Evolutionary conservation across 2,113 vertebrate genomes (phyloP), one percentile per base, ranked within the genome.

Genomic region (Gasterosteus aculeatus): DNA sequence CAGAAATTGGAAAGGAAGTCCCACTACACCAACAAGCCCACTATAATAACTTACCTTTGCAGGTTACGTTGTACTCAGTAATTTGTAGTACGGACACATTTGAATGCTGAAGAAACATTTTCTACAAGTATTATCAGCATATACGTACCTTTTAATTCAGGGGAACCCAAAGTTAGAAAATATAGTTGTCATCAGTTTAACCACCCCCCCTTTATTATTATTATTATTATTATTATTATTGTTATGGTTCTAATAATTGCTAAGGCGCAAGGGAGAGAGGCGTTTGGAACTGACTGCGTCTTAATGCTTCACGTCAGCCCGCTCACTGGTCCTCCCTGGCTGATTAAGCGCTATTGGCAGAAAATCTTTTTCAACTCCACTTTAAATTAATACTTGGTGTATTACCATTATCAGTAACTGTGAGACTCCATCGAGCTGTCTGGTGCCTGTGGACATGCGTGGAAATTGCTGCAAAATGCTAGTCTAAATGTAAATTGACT

Each of bases 401-500:
- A 86, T 87, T 88, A 89, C 80, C 81, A 87, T 93, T 89, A 92
- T 89, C 79, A 46, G 84, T 85, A 85, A 89, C 90, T 77, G 86
- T 70, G 82, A 85, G 83, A 85, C 88, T 88, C 84, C 82, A 86
- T 91, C 83, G 73, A 87, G 88, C 85, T 57, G 85, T 85, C 86
- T 87, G 84, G 77, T 86, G 89, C 91, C 91, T 86, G 89, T 81
- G 80, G 89, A 91, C 89, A 88, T 83, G 87, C 79, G 41, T 91
- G 87, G 56, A 92, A 93, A 92, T 92, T 85, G 82, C 87, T 87
- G 72, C 83, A 85, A 91, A 92, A 91, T 85, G 81, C 89, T 85
- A 82, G 89, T 94, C 93, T 94, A 94, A 94, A 95, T 94, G 93
- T 91, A 94, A 95, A 95, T 94, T 81, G 89, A 72, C 76, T 89